Evolutionary conservation across 2,797 vertebrate species (phyloP).

Genomic region (Schizopygopsis malacanthus): DNA sequence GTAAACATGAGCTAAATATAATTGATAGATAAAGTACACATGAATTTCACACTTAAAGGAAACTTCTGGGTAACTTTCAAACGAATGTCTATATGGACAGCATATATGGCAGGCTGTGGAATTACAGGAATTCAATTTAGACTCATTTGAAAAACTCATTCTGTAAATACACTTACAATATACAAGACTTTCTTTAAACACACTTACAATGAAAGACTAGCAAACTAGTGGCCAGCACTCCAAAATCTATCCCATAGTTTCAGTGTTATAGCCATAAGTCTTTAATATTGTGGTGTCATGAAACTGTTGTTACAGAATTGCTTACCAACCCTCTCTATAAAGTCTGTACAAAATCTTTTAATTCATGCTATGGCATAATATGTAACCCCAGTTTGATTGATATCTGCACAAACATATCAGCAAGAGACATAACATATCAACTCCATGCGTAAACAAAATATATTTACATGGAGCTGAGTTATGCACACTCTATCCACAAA

Average conservation of each 20-base stretch:
- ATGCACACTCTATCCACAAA: neutral
- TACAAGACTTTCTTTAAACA: too few species aligned
- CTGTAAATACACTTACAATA: neutral
- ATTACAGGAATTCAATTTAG: neutral
- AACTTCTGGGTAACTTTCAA: conserved; percentile 18
- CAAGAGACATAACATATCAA: neutral
- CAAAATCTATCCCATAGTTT: neutral
- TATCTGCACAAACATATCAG: neutral
- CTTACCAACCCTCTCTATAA: neutral
- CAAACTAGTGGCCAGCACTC: neutral
- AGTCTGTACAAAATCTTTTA: neutral
- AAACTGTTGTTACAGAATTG: neutral
- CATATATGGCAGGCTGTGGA: neutral
- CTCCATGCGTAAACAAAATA: neutral
- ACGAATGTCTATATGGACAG: neutral
- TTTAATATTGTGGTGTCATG: neutral
- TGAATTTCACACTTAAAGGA: conserved; percentile 13
- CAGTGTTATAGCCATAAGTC: neutral
- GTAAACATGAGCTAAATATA: conserved; percentile 23
- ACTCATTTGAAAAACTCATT: neutral
- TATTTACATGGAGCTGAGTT: neutral
- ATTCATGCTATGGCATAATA: neutral
- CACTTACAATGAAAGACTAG: neutral
- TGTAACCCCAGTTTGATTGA: neutral
- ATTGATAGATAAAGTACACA: conserved; percentile 15